Base-by-base conservation (phyloP, 2,888 invertebrate genomes). In the Adela reaumurella region DNA sequence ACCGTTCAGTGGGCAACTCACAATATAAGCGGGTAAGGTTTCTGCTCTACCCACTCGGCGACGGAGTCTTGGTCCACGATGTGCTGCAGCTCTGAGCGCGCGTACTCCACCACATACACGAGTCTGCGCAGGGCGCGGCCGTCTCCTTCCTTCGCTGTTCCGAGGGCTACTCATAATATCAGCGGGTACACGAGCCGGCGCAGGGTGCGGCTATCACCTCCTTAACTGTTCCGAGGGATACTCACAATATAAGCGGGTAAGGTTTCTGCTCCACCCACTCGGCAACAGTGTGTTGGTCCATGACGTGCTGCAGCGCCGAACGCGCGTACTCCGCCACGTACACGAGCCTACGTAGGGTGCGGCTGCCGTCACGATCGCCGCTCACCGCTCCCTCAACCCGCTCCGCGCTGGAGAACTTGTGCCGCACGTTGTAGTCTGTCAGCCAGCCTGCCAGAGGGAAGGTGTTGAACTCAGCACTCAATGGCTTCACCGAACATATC, bases 201-300 rank as follows among this genome's bases (percentile, higher is more conserved):
- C n/a, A n/a, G n/a, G n/a, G n/a, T n/a, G n/a, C n/a, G n/a, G n/a
- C n/a, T n/a, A n/a, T n/a, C n/a, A n/a, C n/a, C n/a, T n/a, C n/a
- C n/a, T n/a, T n/a, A n/a, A n/a, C n/a, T n/a, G n/a, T n/a, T n/a
- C n/a, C n/a, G n/a, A n/a, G n/a, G n/a, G n/a, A n/a, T n/a, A 48
- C 51, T 52, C 48, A 55, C 55, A 55, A 17, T 14, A 73, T 61
- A 50, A 67, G 68, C 1, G 87, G 85, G 63, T 83, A 84, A 46
- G 87, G 79, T 55, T 81, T 74, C 59, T 86, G 86, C 56, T 87
- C 87, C 28, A 87, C 77, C 81, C 87, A 88, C 60, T 88, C 88
- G 0, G 76, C 69, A 47, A 86, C 63, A 17, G 72, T 83, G 58
- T 77, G 80, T 50, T 79, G 70, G 63, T 87, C 86, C 58, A 81